Conservation (phyloP, 1,140 invertebrate genomes). For the Drosophila eugracilis region DNA sequence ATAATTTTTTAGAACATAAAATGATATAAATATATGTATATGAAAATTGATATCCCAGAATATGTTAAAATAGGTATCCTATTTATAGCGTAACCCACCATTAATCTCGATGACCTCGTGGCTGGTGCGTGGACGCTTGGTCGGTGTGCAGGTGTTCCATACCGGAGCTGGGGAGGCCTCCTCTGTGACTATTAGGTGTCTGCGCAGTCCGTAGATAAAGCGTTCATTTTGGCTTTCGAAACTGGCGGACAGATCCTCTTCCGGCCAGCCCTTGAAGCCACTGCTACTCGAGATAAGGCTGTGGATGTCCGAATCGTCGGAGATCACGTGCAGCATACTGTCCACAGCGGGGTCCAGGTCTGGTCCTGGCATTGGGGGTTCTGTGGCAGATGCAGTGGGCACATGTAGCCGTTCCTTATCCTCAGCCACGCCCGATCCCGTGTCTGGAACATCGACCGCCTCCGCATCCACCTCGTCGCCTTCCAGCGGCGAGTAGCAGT, state of each 20-base stretch:
- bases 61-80: neutral
- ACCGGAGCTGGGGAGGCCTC: neutral
- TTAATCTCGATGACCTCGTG: slow-evolving; percentile 40
- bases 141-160: slow-evolving; percentile 17
- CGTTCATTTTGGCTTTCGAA: neutral
- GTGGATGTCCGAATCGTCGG: slow-evolving; percentile 57
- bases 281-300: slow-evolving; percentile 54
- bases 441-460: neutral
- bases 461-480: slow-evolving; percentile 17
- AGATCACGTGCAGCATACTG: slow-evolving; percentile 58
- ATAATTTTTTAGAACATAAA: too few species aligned
- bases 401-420: neutral
- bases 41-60: too few species aligned
- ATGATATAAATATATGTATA: too few species aligned
- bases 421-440: neutral
- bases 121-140: slow-evolving; percentile 14
- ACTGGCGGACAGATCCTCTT: slow-evolving; percentile 3
- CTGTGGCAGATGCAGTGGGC: neutral
- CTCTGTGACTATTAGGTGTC: neutral
- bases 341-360: slow-evolving; percentile 57
- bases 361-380: neutral
- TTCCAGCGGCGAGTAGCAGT: slow-evolving; percentile 54
- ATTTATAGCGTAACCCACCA: slow-evolving; percentile 11
- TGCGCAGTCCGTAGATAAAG: slow-evolving; percentile 39
- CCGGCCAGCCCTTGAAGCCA: slow-evolving; percentile 55